Evolutionary conservation across 2,888 invertebrate species (phyloP), one percentile per base, ranked within the genome.

Genomic region (Meganola albula): DNA sequence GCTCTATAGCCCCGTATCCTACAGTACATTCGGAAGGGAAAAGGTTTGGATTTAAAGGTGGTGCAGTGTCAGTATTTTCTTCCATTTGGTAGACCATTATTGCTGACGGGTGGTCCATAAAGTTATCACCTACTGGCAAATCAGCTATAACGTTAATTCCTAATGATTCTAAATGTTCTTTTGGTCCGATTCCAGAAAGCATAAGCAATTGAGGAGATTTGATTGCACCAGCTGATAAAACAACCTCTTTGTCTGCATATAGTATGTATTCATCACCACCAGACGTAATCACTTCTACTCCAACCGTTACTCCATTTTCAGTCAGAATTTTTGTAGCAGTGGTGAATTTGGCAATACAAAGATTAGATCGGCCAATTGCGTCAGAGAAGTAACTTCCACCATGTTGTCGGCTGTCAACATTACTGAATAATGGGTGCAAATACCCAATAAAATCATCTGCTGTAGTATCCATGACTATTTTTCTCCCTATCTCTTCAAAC

Each of bases 1-100:
- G 41, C 18, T 62, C 36, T 2, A 55, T 27, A 2, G 55, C 38
- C 3, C 34, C 46, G 14, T 48, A 55, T 1, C 55, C 56, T 3
- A 26, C 38, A 2, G 53, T 40, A 2, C 31, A 7, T 0, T 51
- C 52, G 3, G 21, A 31, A 11, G 54, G 58, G 26, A 52, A 54
- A n/a, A 27, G 10, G 4, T 37, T 31, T 0, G 54, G 57, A 20
- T 63, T 47, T 2, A 5, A 6, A 21, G 14, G 0, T 1, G 20
- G 1, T 21, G 5, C 38, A 21, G 42, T 13, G 2, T 11, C 10
- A 3, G 12, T 12, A 10, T 12, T 31, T 10, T 24, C 12, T 1
- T 39, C 37, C 13, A 43, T n/a, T 14, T 42, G 37, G 14, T 33
- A 34, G 1, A 33, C 10, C 1, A 42, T 12, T 12, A 28, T 12